phyloP scores from a whole-genome alignment of 2,797 vertebrate genomes.

The Dromococcyx pavoninus region DNA sequence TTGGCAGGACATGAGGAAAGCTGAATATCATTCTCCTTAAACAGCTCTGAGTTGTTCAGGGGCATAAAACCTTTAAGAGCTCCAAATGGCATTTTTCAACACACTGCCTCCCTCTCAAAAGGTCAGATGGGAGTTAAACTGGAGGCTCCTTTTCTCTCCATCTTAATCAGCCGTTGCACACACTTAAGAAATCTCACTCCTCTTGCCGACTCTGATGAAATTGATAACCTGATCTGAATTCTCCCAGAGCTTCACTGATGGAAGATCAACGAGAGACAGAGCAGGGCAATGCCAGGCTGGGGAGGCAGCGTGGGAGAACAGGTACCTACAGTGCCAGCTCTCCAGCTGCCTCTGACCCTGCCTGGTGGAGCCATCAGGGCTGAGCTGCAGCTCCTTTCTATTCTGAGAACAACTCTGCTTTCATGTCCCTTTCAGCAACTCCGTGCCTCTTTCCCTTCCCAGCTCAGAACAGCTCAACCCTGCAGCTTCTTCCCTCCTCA shows the following conservation, averaged over 20 bases:
- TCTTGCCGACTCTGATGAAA: not conserved
- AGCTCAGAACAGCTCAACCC: not conserved
- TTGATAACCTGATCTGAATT: constrained; percentile 43
- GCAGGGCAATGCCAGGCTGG: not conserved
- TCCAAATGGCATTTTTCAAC: constrained; percentile 60
- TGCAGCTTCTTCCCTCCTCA: not conserved
- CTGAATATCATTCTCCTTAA: constrained; percentile 61
- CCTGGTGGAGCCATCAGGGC: not conserved
- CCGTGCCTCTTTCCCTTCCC: not conserved
- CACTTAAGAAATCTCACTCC: constrained; percentile 28
- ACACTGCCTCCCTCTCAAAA: not conserved
- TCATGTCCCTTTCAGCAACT: not conserved
- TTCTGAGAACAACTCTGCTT: not conserved
- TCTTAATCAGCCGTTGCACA: constrained; percentile 45
- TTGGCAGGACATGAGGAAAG: constrained; percentile 57
- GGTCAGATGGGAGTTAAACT: constrained; percentile 67
- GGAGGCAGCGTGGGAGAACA: not conserved
- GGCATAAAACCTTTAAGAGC: constrained; percentile 63
- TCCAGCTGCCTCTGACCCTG: not conserved
- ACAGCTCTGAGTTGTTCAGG: constrained; percentile 44
- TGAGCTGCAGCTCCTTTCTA: not conserved
- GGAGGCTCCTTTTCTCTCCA: constrained; percentile 45
- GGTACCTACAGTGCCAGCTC: fast-evolving
- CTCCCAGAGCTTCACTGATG: not conserved
- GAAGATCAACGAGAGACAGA: not conserved